phyloP scores from a whole-genome alignment of 2,888 invertebrate genomes.

The Oasisia sp. region DNA sequence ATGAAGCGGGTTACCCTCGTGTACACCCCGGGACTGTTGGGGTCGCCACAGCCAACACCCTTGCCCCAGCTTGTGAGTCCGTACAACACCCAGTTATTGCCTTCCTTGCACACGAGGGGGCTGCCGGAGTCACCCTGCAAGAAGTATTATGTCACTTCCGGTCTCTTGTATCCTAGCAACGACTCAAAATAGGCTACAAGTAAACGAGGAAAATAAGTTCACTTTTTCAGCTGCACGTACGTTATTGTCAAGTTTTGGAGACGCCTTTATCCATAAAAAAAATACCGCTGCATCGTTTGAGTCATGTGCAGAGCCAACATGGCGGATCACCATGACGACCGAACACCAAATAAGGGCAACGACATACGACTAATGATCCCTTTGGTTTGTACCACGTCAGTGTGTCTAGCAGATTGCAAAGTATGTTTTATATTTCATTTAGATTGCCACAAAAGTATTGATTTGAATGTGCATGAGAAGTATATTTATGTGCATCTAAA shows the following conservation, averaged over 20 bases:
- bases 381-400: not conserved
- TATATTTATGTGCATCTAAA: too few species aligned
- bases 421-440: not conserved
- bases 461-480: not conserved
- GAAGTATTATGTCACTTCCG: not conserved
- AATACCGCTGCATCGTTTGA: too few species aligned
- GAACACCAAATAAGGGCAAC: too few species aligned
- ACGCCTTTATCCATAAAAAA: too few species aligned
- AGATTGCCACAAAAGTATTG: not conserved
- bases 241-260: too few species aligned
- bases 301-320: too few species aligned
- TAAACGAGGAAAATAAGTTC: too few species aligned
- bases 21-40: conserved; percentile 53
- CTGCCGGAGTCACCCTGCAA: conserved; percentile 28
- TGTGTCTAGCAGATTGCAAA: not conserved
- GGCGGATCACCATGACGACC: too few species aligned
- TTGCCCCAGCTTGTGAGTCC: conserved; percentile 55
- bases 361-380: too few species aligned
- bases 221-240: too few species aligned
- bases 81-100: conserved; percentile 58
- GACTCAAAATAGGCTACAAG: too few species aligned
- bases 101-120: conserved; percentile 54
- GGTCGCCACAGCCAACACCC: conserved; percentile 47
- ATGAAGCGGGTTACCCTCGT: conserved; percentile 51
- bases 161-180: too few species aligned